phyloP scores from a whole-genome alignment of 1,140 invertebrate species.

The Euura saliciscinereae region DNA sequence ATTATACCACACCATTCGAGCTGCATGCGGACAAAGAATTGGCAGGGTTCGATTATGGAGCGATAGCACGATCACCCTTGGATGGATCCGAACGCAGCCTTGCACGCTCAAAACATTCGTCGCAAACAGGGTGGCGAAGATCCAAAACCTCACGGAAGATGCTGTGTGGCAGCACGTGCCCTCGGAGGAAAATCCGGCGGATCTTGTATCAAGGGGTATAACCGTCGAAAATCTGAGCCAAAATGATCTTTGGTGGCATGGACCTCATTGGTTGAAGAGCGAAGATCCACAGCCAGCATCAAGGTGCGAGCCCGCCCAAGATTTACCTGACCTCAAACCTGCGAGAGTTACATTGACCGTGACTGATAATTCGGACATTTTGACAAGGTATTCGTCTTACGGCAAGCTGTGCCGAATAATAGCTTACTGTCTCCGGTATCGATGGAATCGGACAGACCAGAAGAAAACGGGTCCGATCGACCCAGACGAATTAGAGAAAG shows the following conservation, averaged over 20 bases:
- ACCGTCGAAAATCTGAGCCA: constrained; percentile 13
- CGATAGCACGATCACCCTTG: too few species aligned
- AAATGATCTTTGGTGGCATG: constrained; percentile 22
- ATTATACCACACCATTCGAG: too few species aligned
- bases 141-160: constrained; percentile 31
- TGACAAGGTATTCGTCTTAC: neutral
- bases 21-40: too few species aligned
- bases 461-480: neutral
- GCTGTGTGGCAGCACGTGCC: neutral
- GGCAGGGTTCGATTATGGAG: too few species aligned
- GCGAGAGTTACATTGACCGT: too few species aligned
- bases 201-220: constrained; percentile 35
- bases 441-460: neutral
- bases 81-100: constrained; percentile 39
- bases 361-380: too few species aligned
- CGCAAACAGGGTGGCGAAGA: constrained; percentile 42
- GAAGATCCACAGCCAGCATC: neutral
- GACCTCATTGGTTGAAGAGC: constrained; percentile 9
- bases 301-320: too few species aligned
- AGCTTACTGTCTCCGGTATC: neutral
- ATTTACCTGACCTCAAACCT: too few species aligned
- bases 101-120: constrained; percentile 36
- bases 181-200: constrained; percentile 35
- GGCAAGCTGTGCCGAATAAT: neutral
- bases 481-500: neutral